These are phyloP conservation scores for Dendropsophus ebraccatus DNA, from an alignment of 2,113 vertebrate species.

Conservation along the genomic window DNA sequence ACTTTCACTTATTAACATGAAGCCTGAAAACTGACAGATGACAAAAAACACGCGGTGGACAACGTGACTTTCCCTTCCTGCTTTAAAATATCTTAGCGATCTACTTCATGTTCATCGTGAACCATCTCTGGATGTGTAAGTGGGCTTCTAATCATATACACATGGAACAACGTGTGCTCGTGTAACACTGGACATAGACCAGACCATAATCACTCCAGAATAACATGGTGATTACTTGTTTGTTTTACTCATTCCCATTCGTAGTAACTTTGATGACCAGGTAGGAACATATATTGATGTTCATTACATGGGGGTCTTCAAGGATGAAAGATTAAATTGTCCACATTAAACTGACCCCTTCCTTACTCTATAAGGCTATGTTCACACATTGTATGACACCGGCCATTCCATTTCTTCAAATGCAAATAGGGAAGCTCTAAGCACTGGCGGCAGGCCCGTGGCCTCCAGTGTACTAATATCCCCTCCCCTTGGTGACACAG, in stretches of 20 bases:
- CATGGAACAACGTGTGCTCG: not conserved
- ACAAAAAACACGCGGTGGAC: conserved; percentile 28
- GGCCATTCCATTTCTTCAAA: no score
- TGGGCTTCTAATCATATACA: not conserved
- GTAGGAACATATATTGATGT: not conserved
- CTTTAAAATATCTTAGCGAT: not conserved
- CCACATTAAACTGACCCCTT: not conserved
- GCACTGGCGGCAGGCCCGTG: no score
- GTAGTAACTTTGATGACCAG: not conserved
- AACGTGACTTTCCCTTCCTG: conserved; percentile 22
- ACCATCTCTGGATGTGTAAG: not conserved
- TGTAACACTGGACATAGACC: not conserved
- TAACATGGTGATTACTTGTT: not conserved
- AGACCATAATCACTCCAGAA: not conserved
- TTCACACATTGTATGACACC: no score
- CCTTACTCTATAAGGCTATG: not conserved
- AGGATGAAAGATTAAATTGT: not conserved
- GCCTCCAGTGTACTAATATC: no score
- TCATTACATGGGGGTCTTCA: not conserved
- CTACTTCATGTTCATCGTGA: not conserved
- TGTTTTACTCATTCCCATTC: not conserved
- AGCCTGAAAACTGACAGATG: not conserved
- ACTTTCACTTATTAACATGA: conserved; percentile 8
- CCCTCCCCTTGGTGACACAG: no score
- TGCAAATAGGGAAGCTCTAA: no score